phyloP scores from a whole-genome alignment of 2,797 vertebrate genomes.

The Eleutherodactylus coqui region DNA sequence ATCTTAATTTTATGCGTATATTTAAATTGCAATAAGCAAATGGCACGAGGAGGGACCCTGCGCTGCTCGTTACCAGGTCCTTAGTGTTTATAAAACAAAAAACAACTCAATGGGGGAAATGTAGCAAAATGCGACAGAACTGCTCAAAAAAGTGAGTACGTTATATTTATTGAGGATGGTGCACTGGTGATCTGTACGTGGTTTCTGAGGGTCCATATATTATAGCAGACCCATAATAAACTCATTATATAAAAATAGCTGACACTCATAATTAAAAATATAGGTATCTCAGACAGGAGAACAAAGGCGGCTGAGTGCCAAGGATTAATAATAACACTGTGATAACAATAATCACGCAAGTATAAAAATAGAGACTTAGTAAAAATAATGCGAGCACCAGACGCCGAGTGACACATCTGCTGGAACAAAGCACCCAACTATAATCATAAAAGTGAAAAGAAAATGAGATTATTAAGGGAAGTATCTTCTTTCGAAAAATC shows the following conservation, averaged over 20 bases:
- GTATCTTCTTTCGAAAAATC: neutral
- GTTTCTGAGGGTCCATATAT: neutral
- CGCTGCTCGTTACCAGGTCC: too few species aligned
- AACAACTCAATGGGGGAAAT: too few species aligned
- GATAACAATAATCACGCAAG: constrained; percentile 9
- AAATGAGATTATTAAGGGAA: neutral
- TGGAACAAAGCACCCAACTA: neutral
- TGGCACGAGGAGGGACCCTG: too few species aligned
- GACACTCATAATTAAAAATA: neutral
- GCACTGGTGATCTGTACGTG: neutral
- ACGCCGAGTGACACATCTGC: neutral
- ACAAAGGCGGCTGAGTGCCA: neutral
- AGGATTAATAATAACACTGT: neutral
- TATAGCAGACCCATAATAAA: neutral
- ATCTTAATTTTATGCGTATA: too few species aligned
- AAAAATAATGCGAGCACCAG: neutral
- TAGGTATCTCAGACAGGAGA: neutral
- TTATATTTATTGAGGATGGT: too few species aligned
- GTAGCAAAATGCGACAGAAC: too few species aligned
- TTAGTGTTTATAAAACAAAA: too few species aligned
- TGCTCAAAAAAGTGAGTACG: too few species aligned
- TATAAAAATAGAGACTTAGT: constrained; percentile 22
- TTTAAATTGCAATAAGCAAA: too few species aligned
- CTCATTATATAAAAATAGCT: neutral
- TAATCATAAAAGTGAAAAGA: neutral